A percentile compares a stretch with the other conserved stretches of the same genome.
These are phyloP conservation scores for Crocallis elinguaria DNA, from an alignment of 2,888 invertebrate species.

Conservation along the genomic window DNA sequence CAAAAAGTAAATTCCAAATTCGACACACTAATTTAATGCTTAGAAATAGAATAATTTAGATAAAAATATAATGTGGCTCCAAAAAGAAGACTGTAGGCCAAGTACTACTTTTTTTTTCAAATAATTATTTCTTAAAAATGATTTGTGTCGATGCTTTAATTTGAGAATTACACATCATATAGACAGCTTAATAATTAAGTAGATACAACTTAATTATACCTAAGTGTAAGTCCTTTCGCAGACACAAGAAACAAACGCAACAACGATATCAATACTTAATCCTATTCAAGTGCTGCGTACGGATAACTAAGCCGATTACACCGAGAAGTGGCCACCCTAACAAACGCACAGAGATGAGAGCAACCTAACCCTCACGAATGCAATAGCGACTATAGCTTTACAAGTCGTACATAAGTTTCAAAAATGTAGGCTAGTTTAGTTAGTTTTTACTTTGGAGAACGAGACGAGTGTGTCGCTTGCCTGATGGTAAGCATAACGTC, in stretches of 20 bases:
- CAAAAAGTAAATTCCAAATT: too few relatives aligned
- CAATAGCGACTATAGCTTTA: neutral
- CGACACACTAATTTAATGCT: too few relatives aligned
- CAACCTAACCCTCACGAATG: conserved; percentile 39
- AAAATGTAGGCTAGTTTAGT: too few relatives aligned
- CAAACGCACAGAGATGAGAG: conserved; percentile 50
- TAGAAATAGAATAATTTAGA: too few relatives aligned
- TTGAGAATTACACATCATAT: too few relatives aligned
- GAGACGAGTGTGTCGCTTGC: too few relatives aligned
- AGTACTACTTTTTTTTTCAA: too few relatives aligned
- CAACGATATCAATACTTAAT: conserved; percentile 32
- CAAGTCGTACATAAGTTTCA: conserved; percentile 4
- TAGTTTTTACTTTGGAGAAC: neutral
- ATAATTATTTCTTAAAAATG: too few relatives aligned
- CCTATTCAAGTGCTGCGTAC: conserved; percentile 46
- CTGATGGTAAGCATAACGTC: too few relatives aligned
- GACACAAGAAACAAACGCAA: conserved; percentile 13
- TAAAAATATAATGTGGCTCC: too few relatives aligned
- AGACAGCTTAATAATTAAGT: neutral
- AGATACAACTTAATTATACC: neutral
- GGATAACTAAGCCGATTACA: conserved; percentile 60
- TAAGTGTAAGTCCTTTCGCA: neutral
- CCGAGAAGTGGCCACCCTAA: conserved; percentile 24
- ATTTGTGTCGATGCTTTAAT: too few relatives aligned
- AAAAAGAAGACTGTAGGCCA: too few relatives aligned